These are phyloP conservation scores for Dysmachus trigonus DNA, from an alignment of 2,888 invertebrate genomes.

Conservation along the genomic window DNA sequence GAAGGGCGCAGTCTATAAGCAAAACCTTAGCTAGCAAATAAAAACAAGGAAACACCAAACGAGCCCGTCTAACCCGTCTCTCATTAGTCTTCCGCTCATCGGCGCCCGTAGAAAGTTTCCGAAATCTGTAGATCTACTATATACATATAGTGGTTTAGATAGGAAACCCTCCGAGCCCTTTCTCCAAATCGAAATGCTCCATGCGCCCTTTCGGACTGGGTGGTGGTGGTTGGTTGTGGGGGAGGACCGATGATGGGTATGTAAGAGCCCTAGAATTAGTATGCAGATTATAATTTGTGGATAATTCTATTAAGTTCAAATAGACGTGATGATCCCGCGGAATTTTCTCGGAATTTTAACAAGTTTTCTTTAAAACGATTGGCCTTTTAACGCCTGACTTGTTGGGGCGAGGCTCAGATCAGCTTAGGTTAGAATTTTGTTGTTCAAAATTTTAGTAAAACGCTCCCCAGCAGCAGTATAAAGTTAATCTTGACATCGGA, in stretches of 20 bases:
- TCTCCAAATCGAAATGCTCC: not conserved
- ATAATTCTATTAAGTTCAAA: slow-evolving; percentile 42
- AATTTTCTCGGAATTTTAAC: slow-evolving; percentile 38
- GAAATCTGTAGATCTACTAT: not conserved
- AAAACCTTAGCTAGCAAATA: not conserved
- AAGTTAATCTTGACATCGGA: slow-evolving; percentile 23
- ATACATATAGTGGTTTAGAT: not conserved
- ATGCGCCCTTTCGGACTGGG: not conserved
- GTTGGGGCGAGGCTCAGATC: not conserved
- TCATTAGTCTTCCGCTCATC: not conserved
- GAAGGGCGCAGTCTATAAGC: not conserved
- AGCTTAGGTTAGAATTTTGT: not conserved
- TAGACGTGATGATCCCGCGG: slow-evolving; percentile 39
- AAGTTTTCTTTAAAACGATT: slow-evolving; percentile 37
- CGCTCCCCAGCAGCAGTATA: not conserved
- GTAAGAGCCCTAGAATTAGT: slow-evolving; percentile 11
- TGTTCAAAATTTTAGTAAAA: slow-evolving; percentile 4
- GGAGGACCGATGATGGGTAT: not conserved
- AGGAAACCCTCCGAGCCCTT: not conserved
- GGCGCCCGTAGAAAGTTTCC: not conserved
- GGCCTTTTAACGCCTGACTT: slow-evolving; percentile 32
- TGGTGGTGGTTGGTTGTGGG: not conserved
- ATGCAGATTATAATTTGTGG: slow-evolving; percentile 41
- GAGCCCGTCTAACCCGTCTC: not conserved
- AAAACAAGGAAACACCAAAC: slow-evolving; percentile 4